Percentiles rank a stretch among this genome's conserved stretches.
Evolutionary conservation across 2,888 invertebrate species (phyloP).

Genomic region (Cosmia pyralina): DNA sequence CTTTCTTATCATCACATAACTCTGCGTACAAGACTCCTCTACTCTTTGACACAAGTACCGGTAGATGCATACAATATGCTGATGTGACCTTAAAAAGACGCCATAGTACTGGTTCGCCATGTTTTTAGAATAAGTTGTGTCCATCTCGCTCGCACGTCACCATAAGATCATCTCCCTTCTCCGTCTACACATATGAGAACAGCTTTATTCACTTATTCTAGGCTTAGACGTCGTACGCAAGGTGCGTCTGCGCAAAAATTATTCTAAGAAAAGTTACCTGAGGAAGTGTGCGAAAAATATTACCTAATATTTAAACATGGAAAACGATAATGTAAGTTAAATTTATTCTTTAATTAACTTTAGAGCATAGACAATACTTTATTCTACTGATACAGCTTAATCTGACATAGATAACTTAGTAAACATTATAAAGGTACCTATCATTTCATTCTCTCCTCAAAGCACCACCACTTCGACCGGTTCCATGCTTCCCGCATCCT

Average conservation of each 20-base stretch:
- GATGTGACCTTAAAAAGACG: conserved; percentile 87
- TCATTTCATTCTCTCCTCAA: too few relatives aligned
- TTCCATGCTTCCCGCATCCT: too few relatives aligned
- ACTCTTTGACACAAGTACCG: conserved; percentile 20
- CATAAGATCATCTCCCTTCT: conserved; percentile 60
- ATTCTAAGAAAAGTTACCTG: conserved; percentile 36
- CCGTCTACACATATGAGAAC: conserved; percentile 66
- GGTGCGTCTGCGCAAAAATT: conserved; percentile 57
- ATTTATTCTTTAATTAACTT: neutral
- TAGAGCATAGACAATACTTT: neutral
- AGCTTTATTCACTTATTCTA: conserved; percentile 69
- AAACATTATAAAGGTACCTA: neutral
- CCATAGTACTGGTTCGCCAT: conserved; percentile 71
- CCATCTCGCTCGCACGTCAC: conserved; percentile 70
- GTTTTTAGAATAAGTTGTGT: conserved; percentile 85
- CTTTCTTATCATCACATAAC: conserved; percentile 21
- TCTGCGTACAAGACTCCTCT: too few relatives aligned
- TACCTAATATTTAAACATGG: conserved; percentile 52
- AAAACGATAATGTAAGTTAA: conserved; percentile 47
- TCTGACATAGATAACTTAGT: conserved; percentile 11
- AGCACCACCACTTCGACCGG: too few relatives aligned
- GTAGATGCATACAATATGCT: conserved; percentile 57
- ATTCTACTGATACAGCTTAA: conserved; percentile 3
- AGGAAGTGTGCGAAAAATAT: conserved; percentile 38
- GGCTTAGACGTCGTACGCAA: conserved; percentile 67